Evolutionary conservation across 2,888 invertebrate genomes (phyloP).

Genomic region (Andrena bucephala): DNA sequence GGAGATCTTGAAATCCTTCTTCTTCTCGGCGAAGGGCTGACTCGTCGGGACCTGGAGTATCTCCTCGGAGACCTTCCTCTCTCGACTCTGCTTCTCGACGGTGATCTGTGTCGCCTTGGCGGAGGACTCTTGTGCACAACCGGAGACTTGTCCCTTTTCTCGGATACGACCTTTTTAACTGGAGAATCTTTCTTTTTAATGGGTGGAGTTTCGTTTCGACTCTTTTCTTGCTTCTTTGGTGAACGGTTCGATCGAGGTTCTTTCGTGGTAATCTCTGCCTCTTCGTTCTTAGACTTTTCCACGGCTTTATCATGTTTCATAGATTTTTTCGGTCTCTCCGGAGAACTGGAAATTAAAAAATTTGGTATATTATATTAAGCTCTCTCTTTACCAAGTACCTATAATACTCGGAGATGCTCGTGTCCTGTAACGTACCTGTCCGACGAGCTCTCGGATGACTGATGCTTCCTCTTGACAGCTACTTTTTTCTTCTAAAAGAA

Average conservation of each 20-base stretch:
- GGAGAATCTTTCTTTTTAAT: conserved; percentile 69
- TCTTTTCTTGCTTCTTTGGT: conserved; percentile 74
- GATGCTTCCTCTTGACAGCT: conserved; percentile 86
- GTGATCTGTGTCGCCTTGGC: conserved; percentile 75
- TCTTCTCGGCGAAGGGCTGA: conserved; percentile 76
- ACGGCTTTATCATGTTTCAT: conserved; percentile 74
- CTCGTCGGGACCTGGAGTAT: conserved; percentile 76
- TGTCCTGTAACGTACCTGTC: conserved; percentile 84
- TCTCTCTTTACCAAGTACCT: not conserved
- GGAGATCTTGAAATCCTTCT: conserved; percentile 76
- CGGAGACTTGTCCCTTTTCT: conserved; percentile 75
- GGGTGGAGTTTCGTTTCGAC: conserved; percentile 72
- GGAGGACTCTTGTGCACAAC: conserved; percentile 80
- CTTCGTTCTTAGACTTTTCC: conserved; percentile 69
- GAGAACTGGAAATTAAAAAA: conserved; percentile 72
- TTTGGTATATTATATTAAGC: not conserved
- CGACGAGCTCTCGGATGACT: conserved; percentile 86
- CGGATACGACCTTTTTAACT: conserved; percentile 51
- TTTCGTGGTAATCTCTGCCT: conserved; percentile 66
- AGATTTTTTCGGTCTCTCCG: conserved; percentile 79
- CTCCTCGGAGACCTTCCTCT: conserved; percentile 75
- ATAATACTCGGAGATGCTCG: not conserved
- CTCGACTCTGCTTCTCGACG: conserved; percentile 69
- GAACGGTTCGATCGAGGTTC: conserved; percentile 73
- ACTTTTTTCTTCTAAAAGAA: conserved; percentile 87